Base-by-base conservation (phyloP, 2,113 vertebrate genomes). In the Pollimyrus isidori region DNA sequence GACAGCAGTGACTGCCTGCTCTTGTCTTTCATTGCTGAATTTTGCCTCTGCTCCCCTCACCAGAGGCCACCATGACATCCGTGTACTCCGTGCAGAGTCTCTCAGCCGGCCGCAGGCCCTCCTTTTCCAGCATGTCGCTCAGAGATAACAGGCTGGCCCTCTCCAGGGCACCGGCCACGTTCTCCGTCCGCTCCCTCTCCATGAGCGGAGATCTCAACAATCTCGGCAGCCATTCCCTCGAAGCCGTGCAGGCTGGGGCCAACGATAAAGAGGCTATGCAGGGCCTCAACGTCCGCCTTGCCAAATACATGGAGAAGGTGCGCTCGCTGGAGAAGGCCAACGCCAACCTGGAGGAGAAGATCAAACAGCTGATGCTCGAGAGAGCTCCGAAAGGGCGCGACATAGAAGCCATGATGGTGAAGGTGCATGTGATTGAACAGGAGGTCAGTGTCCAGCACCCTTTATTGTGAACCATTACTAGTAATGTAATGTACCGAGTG, bases 201-300 rank as follows among this genome's bases (percentile, higher is more conserved):
- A 89, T 95, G 88, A 89, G 94, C 92, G 94, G 94, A 46, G 95
- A 95, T 76, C 93, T 96, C 65, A 96, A 95, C 4, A 94, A 94
- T 5, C 91, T 94, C 2, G 17, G 88, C 35, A 88, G 85, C 89
- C 87, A 94, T 87, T 93, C 95, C 0, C 92, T 93, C 4, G 95
- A 95, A 0, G 94, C 94, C 13, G 62, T 94, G 50, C 94, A 93
- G 88, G 95, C 92, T 92, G 94, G 93, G 91, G 69, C 91, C 93
- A 96, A 96, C 0, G 97, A 97, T 21, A 98, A 98, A 91, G 97
- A 97, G 89, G 97, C 97, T 92, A 97, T 98, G 97, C 97, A 98
- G 95, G 97, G 96, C 90, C 97, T 98, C 89, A 98, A 98, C 56
- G 95, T 69, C 93, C 97, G 97, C 6, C 94, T 98, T 92, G 97